phyloP scores from a whole-genome alignment of 1,140 invertebrate genomes.

The Brachionus sp. region DNA sequence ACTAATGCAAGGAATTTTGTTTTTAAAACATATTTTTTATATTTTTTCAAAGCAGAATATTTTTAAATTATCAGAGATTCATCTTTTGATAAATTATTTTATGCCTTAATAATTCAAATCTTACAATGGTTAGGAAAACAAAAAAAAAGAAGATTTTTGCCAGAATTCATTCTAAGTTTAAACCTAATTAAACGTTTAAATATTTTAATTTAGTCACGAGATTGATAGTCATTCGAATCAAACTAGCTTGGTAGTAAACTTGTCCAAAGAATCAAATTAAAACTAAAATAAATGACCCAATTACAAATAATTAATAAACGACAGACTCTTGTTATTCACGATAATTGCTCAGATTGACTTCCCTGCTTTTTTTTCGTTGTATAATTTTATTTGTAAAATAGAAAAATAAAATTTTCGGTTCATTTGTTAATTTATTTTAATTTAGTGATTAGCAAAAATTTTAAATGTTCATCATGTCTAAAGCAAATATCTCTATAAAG shows the following conservation, averaged over 20 bases:
- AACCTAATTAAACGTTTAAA: neutral
- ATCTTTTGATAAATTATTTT: neutral
- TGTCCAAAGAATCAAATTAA: conserved; percentile 4
- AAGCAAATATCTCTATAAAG: neutral
- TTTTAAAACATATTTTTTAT: neutral
- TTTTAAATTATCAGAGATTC: neutral
- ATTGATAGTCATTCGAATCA: neutral
- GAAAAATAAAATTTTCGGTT: neutral
- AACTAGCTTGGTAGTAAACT: neutral
- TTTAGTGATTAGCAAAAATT: neutral
- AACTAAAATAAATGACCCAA: neutral
- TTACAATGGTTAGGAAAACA: neutral
- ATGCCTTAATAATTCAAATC: neutral
- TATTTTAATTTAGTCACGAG: neutral
- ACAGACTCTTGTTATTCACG: neutral
- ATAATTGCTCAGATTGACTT: neutral
- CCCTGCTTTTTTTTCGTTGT: neutral
- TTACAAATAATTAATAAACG: neutral
- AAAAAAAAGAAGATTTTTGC: neutral
- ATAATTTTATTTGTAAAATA: neutral
- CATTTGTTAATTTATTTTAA: neutral
- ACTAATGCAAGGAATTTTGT: neutral
- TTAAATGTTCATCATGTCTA: neutral
- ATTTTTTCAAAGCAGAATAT: neutral
- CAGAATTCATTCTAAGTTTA: neutral